Evolutionary conservation across 2,113 vertebrate species (phyloP).

Genomic region (Pheucticus melanocephalus): DNA sequence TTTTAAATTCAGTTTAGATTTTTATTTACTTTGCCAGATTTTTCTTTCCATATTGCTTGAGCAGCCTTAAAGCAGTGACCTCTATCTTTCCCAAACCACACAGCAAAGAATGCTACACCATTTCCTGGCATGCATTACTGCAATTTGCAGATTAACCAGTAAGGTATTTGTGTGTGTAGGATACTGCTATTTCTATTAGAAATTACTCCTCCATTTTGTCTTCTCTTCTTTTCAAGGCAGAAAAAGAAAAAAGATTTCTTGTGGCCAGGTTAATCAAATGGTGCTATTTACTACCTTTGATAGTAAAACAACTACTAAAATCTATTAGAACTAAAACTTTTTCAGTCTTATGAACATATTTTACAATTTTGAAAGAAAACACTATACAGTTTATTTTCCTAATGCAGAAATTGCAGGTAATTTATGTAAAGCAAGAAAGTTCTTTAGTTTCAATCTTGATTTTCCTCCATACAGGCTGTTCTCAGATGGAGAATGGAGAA

Average conservation of each 20-base stretch:
- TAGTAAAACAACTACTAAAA: background rate
- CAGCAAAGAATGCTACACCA: background rate
- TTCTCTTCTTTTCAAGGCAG: background rate
- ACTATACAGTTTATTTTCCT: background rate
- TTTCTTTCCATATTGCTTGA: background rate
- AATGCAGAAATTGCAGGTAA: background rate
- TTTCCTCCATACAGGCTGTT: background rate
- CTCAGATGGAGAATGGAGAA: background rate
- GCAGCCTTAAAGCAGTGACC: background rate
- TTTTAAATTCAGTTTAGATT: background rate
- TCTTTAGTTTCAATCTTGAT: background rate
- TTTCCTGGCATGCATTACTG: background rate
- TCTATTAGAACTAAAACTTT: background rate
- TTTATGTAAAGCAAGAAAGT: background rate
- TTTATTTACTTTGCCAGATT: background rate
- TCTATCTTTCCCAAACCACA: background rate
- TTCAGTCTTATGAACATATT: background rate
- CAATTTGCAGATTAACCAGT: background rate
- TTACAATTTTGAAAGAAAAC: background rate
- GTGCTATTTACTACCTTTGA: too few relatives aligned
- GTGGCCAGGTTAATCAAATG: background rate
- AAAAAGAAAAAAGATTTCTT: background rate
- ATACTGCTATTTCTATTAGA: background rate
- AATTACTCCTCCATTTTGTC: background rate
- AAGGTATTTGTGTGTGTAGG: background rate